These are phyloP conservation scores for Euplexia lucipara DNA, from an alignment of 2,888 invertebrate genomes.

Conservation along the genomic window DNA sequence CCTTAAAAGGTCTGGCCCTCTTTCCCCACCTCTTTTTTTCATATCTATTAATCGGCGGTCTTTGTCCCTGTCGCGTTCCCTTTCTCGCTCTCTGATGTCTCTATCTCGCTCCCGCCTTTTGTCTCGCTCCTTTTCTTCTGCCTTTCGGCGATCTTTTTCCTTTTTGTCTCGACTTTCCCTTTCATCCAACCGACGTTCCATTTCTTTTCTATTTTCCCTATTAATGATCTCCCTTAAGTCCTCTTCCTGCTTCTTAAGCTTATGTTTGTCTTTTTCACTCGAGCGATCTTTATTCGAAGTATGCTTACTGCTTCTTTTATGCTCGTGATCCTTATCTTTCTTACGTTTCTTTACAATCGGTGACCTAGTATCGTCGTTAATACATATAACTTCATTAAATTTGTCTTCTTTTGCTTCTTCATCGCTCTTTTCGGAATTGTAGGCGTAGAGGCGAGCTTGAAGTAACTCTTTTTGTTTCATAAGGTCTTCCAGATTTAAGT, in stretches of 20 bases:
- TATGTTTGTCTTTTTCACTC: constrained; percentile 75
- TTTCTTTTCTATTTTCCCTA: constrained; percentile 78
- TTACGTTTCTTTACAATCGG: constrained; percentile 84
- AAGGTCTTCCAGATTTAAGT: constrained; percentile 96
- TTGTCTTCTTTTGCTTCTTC: constrained; percentile 83
- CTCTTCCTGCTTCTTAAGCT: constrained; percentile 78
- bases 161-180: constrained; percentile 73
- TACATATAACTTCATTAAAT: constrained; percentile 85
- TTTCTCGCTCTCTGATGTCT: constrained; percentile 69
- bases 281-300: constrained; percentile 82
- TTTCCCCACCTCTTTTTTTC: constrained; percentile 61
- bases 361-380: constrained; percentile 83
- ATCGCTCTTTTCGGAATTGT: constrained; percentile 93
- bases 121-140: constrained; percentile 68
- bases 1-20: constrained; percentile 62
- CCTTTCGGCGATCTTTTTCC: constrained; percentile 74
- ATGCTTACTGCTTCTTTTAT: constrained; percentile 81
- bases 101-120: constrained; percentile 71
- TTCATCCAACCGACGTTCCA: constrained; percentile 76
- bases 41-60: constrained; percentile 62
- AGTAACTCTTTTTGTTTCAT: constrained; percentile 97
- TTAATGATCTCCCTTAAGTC: constrained; percentile 85
- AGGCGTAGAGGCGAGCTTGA: constrained; percentile 95
- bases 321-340: constrained; percentile 72
- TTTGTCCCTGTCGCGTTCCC: constrained; percentile 71